These are phyloP conservation scores for Chitala chitala DNA, from an alignment of 2,113 vertebrate species.

Conservation along the genomic window DNA sequence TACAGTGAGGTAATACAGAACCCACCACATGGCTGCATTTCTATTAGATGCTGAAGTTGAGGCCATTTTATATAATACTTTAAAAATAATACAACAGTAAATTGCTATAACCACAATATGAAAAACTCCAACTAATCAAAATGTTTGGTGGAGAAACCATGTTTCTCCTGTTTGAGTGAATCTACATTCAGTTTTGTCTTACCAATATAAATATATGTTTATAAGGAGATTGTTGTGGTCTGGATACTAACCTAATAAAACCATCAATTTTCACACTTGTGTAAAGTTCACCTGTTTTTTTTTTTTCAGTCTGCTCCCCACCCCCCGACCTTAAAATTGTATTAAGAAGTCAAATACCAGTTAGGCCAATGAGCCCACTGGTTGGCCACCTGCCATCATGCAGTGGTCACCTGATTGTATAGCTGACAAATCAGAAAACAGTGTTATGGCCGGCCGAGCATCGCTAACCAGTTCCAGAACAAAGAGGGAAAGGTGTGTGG, in stretches of 20 bases:
- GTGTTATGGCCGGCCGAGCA: conserved; percentile 47
- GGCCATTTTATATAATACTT: too few relatives aligned
- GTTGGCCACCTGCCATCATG: conserved; percentile 33
- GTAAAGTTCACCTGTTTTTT: conserved; percentile 14
- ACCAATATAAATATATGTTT: too few relatives aligned
- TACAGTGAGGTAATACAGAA: too few relatives aligned
- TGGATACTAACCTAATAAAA: background rate
- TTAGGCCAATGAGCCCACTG: background rate
- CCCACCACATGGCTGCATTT: too few relatives aligned
- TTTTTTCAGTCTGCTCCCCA: conserved; percentile 11
- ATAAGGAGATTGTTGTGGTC: background rate
- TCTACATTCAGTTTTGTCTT: background rate
- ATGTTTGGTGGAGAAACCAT: too few relatives aligned
- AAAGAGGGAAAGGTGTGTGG: conserved; percentile 45
- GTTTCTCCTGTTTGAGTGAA: too few relatives aligned
- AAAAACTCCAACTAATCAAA: too few relatives aligned
- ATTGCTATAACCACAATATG: too few relatives aligned
- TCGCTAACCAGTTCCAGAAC: conserved; percentile 36
- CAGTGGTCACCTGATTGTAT: conserved; percentile 43
- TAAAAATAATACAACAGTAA: too few relatives aligned
- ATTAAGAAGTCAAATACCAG: conserved; percentile 39
- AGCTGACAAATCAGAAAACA: background rate
- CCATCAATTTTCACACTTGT: background rate
- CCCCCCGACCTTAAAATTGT: conserved; percentile 52
- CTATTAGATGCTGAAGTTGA: too few relatives aligned